Evolutionary conservation across 2,888 invertebrate genomes (phyloP), one percentile per base, ranked within the genome.

Genomic region (Odontomyia ornata): DNA sequence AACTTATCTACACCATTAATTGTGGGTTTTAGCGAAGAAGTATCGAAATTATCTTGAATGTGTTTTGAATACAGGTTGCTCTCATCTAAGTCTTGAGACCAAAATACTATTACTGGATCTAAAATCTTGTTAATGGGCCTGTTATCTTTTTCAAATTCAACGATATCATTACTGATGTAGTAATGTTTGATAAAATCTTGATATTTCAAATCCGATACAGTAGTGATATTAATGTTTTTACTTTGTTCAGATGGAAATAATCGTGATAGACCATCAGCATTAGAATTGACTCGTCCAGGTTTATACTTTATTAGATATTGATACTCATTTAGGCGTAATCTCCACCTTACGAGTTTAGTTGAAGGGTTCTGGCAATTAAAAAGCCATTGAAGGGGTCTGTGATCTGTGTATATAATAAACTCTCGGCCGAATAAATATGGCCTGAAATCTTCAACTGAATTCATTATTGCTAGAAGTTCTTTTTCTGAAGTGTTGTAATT

Each of bases 261-360:
- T 60, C 77, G 57, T 15, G 72, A 72, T 18, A 72, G 30, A 15
- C 72, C 57, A 30, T 71, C 72, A 15, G 77, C 77, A 25, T 77
- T 60, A 7, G 62, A 69, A 18, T 76, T 65, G 4, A 65, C 21
- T 27, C 28, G 23, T 1, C 52, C 52, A 4, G 52, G 52, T 52
- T 18, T 52, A 18, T 52, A 52, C 4, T 18, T 18, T 18, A 52
- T 52, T 65, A 46, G 18, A 43, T 76, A 18, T 46, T 52, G n/a
- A 30, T 46, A 25, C 23, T 9, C 23, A 9, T 62, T 25, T 13
- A 62, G 23, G 7, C 21, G n/a, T 62, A 62, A 27, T 25, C 23
- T 21, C 62, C 25, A 62, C 9, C 62, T 3, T 2, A 62, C 23
- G 23, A 9, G 62, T 62, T 27, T 62, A 11, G 62, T 23, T 21